These are phyloP conservation scores for Xenopus tropicalis DNA, from an alignment of 2,113 vertebrate species.

Conservation along the genomic window DNA sequence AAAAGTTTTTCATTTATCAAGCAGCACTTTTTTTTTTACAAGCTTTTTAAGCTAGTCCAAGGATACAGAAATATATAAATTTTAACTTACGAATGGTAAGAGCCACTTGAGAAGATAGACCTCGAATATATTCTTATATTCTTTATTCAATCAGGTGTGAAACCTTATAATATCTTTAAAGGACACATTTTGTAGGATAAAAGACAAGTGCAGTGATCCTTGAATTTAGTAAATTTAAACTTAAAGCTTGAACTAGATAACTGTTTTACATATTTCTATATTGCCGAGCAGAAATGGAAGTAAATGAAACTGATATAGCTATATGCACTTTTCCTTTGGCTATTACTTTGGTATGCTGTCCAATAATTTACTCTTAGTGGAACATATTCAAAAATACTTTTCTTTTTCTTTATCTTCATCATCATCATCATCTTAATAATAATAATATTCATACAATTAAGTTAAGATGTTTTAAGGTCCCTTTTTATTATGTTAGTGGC, in stretches of 20 bases:
- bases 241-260: slow-evolving; percentile 58
- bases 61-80: slow-evolving; percentile 49
- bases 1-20: slow-evolving; percentile 16
- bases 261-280: slow-evolving; percentile 51
- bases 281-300: slow-evolving; percentile 25
- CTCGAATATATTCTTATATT: slow-evolving; percentile 61
- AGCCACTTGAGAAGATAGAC: slow-evolving; percentile 58
- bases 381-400: no score
- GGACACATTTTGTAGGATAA: slow-evolving; percentile 63
- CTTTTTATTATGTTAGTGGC: no score
- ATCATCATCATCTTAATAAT: no score
- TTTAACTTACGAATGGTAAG: slow-evolving; percentile 57
- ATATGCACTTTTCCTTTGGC: slow-evolving; percentile 11
- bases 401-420: no score
- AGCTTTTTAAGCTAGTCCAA: slow-evolving; percentile 48
- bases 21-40: slow-evolving; percentile 5
- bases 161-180: slow-evolving; percentile 67
- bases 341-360: slow-evolving; percentile 16
- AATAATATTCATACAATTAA: no score
- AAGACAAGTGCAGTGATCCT: slow-evolving; percentile 63
- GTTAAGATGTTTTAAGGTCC: no score
- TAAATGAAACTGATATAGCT: slow-evolving; percentile 35
- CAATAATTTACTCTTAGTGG: not conserved
- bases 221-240: slow-evolving; percentile 58
- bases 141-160: slow-evolving; percentile 65